Conservation (phyloP, 2,113 vertebrate species). For the Hemibagrus wyckioides region DNA sequence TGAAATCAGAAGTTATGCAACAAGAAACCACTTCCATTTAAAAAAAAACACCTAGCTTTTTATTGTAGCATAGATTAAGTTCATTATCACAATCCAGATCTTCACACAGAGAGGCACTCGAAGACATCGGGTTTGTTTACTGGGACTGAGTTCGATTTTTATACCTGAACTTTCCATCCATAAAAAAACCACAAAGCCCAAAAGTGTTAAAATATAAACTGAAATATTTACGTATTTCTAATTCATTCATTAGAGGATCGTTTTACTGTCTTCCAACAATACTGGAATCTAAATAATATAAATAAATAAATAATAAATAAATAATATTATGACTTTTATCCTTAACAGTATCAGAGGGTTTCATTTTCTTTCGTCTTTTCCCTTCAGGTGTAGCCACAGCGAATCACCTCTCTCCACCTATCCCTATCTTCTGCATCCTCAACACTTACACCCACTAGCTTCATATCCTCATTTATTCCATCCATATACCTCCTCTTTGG, state of each 20-base stretch:
- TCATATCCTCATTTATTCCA: too few species aligned
- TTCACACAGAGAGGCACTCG: neutral
- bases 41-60: neutral
- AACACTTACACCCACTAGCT: too few species aligned
- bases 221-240: neutral
- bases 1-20: conserved; percentile 10
- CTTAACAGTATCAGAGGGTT: neutral
- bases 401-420: too few species aligned
- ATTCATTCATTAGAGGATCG: neutral
- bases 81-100: neutral
- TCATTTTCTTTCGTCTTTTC: too few species aligned
- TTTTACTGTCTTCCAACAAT: too few species aligned
- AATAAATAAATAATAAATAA: too few species aligned
- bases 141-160: neutral
- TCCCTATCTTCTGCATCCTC: too few species aligned
- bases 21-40: conserved; percentile 7
- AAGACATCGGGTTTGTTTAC: neutral
- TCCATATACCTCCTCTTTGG: too few species aligned
- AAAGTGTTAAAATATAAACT: neutral
- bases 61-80: neutral
- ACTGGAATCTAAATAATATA: neutral
- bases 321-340: neutral
- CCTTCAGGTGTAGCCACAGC: too few species aligned
- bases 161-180: neutral
- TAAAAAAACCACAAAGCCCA: neutral